phyloP scores from a whole-genome alignment of 2,888 invertebrate genomes.

The Synergus japonicus region DNA sequence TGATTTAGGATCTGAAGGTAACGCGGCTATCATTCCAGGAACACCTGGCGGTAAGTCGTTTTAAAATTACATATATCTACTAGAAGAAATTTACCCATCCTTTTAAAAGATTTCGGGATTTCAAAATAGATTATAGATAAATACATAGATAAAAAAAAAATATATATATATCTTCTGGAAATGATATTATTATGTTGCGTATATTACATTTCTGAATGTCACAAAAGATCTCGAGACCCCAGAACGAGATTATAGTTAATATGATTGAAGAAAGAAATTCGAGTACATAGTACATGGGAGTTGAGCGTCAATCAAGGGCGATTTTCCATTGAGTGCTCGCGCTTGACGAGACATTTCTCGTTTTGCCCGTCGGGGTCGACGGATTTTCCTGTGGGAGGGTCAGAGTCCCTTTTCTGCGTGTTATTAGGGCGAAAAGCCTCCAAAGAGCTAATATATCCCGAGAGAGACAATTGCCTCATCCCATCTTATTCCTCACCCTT shows the following conservation, averaged over 20 bases:
- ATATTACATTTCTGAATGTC: not conserved
- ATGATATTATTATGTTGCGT: not conserved
- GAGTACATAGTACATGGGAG: constrained; percentile 8
- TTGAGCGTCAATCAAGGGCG: constrained; percentile 36
- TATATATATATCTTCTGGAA: not conserved
- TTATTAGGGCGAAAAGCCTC: constrained; percentile 64
- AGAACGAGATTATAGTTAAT: not conserved
- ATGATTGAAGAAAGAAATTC: constrained; percentile 12
- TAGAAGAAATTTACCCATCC: no score
- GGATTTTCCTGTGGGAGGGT: constrained; percentile 51
- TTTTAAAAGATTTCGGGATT: no score
- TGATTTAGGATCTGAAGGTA: no score
- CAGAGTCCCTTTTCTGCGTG: constrained; percentile 59
- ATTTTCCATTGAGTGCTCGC: constrained; percentile 57
- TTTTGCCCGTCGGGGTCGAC: constrained; percentile 45
- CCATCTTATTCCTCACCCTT: constrained; percentile 44
- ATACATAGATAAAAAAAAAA: no score
- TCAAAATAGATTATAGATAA: no score
- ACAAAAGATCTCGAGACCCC: not conserved
- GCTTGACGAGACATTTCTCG: constrained; percentile 57
- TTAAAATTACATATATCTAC: no score
- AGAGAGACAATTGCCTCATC: constrained; percentile 66
- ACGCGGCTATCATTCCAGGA: no score
- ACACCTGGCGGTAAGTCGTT: no score
- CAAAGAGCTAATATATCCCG: constrained; percentile 72